These are phyloP conservation scores for Mormyrops attenuatus DNA, from an alignment of 2,797 vertebrate species.

Conservation along the genomic window DNA sequence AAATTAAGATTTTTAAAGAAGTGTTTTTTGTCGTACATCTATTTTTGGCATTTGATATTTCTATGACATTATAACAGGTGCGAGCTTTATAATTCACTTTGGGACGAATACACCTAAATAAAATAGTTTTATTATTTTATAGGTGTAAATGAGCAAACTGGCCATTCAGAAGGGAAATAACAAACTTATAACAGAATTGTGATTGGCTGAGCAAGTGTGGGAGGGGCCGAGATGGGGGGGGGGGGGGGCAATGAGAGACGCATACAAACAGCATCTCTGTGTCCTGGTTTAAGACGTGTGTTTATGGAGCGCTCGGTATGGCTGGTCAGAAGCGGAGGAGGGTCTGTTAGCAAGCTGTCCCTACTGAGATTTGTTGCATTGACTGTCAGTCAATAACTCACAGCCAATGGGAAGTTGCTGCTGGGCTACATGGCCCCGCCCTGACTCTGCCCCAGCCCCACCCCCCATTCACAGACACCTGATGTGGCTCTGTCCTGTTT, in stretches of 20 bases:
- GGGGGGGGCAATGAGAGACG: neutral
- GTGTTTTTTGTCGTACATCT: too few species aligned
- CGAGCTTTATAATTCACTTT: too few species aligned
- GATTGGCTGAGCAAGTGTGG: neutral
- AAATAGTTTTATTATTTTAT: too few species aligned
- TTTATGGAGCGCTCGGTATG: neutral
- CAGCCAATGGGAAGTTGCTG: neutral
- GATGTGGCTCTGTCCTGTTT: neutral
- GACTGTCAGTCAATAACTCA: neutral
- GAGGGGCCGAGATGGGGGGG: too few species aligned
- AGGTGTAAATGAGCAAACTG: neutral
- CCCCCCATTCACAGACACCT: neutral
- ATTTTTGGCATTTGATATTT: too few species aligned
- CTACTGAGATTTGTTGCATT: neutral
- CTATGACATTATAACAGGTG: too few species aligned
- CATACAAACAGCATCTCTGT: neutral
- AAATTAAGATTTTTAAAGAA: too few species aligned
- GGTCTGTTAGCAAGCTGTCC: neutral
- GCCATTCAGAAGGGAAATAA: neutral
- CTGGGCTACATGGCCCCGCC: neutral
- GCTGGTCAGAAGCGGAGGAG: neutral
- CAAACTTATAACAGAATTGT: neutral
- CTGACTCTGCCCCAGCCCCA: neutral
- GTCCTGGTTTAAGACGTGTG: neutral
- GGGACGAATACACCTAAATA: too few species aligned